Conservation (phyloP, 2,113 vertebrate genomes). For the Burhinus bistriatus region DNA sequence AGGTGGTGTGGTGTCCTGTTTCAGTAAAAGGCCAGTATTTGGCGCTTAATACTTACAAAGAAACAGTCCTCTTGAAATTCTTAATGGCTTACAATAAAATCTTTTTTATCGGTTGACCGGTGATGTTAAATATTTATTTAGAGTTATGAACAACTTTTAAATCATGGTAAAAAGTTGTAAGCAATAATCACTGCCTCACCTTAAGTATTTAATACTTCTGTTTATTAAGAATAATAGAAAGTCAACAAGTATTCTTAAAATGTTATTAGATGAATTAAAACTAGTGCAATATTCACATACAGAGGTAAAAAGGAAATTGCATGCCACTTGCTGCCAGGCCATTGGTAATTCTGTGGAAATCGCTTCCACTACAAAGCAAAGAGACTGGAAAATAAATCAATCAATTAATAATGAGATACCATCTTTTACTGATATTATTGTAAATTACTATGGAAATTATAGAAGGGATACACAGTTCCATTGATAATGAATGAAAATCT, state of each 20-base stretch:
- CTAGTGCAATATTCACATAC: not conserved
- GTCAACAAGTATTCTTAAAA: not conserved
- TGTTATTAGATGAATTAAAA: not conserved
- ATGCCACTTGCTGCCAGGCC: not conserved
- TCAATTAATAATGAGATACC: not conserved
- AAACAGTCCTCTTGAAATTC: not conserved
- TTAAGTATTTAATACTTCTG: not conserved
- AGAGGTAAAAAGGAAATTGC: not conserved
- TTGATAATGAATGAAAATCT: not conserved
- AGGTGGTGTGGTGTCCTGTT: not conserved
- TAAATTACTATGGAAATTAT: not conserved
- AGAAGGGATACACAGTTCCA: not conserved
- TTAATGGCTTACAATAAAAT: not conserved
- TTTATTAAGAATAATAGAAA: not conserved
- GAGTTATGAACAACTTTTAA: not conserved
- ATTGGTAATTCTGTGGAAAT: not conserved
- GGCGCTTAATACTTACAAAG: not conserved
- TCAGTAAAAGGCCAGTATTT: not conserved
- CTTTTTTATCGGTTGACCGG: not conserved
- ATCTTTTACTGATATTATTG: not conserved
- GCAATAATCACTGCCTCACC: not conserved
- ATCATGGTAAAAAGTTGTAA: not conserved
- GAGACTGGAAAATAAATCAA: not conserved
- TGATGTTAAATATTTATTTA: not conserved
- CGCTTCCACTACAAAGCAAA: not conserved